phyloP scores from a whole-genome alignment of 2,888 invertebrate species.

The Drosophila gaucha region DNA sequence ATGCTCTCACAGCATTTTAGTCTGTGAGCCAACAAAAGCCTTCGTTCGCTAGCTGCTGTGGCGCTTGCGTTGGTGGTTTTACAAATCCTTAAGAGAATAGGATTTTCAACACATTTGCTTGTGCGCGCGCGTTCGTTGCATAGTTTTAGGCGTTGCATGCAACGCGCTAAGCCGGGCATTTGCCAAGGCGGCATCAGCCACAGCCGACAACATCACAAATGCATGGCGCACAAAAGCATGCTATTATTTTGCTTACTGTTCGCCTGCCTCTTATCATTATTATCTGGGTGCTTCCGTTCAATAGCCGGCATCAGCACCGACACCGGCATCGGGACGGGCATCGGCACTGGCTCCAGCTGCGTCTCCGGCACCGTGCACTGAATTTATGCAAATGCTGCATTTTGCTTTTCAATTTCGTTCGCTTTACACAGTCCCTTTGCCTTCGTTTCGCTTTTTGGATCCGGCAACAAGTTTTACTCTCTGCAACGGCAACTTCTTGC shows the following conservation, averaged over 20 bases:
- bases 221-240: slow-evolving; percentile 52
- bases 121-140: slow-evolving; percentile 51
- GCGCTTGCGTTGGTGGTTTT: slow-evolving; percentile 28
- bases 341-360: neutral
- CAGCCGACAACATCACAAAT: slow-evolving; percentile 28
- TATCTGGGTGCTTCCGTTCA: slow-evolving; percentile 62
- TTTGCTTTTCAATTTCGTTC: slow-evolving; percentile 76
- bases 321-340: neutral
- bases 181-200: slow-evolving; percentile 21
- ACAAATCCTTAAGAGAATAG: slow-evolving; percentile 69
- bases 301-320: slow-evolving; percentile 44
- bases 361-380: slow-evolving; percentile 16
- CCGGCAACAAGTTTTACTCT: slow-evolving; percentile 59
- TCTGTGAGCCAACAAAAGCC: slow-evolving; percentile 22
- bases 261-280: slow-evolving; percentile 52
- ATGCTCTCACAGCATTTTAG: slow-evolving; percentile 22
- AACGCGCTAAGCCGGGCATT: slow-evolving; percentile 48
- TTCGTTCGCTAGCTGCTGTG: slow-evolving; percentile 15
- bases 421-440: slow-evolving; percentile 51
- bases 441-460: slow-evolving; percentile 15
- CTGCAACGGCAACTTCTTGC: slow-evolving; percentile 59
- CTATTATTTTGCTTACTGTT: slow-evolving; percentile 46
- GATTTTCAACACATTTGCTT: slow-evolving; percentile 70
- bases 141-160: slow-evolving; percentile 72
- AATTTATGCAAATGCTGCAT: slow-evolving; percentile 78